Conservation (phyloP, 2,888 invertebrate species). For the Chydorus sphaericus region DNA sequence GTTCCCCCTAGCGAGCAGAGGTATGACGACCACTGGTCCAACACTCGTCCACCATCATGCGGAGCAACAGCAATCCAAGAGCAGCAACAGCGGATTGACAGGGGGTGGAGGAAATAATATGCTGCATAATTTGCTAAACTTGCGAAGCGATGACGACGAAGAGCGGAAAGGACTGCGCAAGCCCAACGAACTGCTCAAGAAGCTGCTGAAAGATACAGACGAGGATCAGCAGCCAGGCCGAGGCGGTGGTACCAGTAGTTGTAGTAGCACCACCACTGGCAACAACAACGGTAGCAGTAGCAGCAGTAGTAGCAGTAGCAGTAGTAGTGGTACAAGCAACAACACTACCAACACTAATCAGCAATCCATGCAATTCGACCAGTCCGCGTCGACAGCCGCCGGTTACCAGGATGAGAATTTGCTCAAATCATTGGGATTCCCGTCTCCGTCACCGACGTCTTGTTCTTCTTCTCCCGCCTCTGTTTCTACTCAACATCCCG, state of each 20-base stretch:
- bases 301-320: conserved; percentile 12
- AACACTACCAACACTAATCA: background rate
- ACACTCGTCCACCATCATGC: background rate
- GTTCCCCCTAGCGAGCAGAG: background rate
- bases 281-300: conserved; percentile 12
- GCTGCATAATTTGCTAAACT: conserved; percentile 52
- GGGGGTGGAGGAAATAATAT: conserved; percentile 20
- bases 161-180: conserved; percentile 39
- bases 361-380: conserved; percentile 23
- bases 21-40: background rate
- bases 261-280: conserved; percentile 2
- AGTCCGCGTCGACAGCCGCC: no score
- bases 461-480: background rate
- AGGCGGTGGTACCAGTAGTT: background rate
- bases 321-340: background rate
- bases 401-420: conserved; percentile 39
- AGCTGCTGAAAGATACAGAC: conserved; percentile 37
- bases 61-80: background rate
- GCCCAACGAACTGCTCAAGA: conserved; percentile 44
- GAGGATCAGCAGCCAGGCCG: conserved; percentile 8
- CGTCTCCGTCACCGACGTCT: conserved; percentile 13
- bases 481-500: no score
- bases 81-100: background rate
- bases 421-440: conserved; percentile 40
- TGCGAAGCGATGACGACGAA: conserved; percentile 63